phyloP scores from a whole-genome alignment of 2,113 vertebrate species.

The Candoia aspera region DNA sequence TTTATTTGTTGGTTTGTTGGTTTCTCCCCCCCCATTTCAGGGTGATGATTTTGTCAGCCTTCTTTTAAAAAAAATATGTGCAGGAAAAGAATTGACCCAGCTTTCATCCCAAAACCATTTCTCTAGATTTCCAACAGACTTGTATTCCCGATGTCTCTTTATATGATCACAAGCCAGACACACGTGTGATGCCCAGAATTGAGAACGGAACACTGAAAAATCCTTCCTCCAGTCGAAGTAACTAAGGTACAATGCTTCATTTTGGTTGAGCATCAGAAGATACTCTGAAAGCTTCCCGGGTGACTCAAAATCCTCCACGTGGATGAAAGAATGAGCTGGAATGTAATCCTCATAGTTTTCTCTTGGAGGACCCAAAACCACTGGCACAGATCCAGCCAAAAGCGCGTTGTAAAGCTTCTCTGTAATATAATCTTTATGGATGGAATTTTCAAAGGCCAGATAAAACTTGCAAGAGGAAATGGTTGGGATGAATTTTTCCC shows the following conservation, averaged over 20 bases:
- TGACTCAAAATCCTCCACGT: conserved; percentile 91
- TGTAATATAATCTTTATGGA: conserved; percentile 97
- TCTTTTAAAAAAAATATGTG: conserved; percentile 52
- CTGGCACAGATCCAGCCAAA: conserved; percentile 88
- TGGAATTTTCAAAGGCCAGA: conserved; percentile 95
- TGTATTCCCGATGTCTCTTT: conserved; percentile 91
- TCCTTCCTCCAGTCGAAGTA: conserved; percentile 95
- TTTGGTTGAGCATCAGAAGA: conserved; percentile 92
- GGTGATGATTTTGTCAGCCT: conserved; percentile 42
- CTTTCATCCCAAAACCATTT: conserved; percentile 95
- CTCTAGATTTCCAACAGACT: conserved; percentile 89
- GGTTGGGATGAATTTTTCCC: conserved; percentile 90
- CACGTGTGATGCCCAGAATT: conserved; percentile 94
- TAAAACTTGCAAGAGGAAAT: conserved; percentile 96
- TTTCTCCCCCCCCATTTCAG: conserved; percentile 48
- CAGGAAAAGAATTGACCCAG: conserved; percentile 9
- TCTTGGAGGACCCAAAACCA: conserved; percentile 90
- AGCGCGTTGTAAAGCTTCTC: conserved; percentile 96
- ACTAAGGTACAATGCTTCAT: conserved; percentile 89
- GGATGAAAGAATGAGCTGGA: conserved; percentile 92
- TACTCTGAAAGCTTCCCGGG: conserved; percentile 91
- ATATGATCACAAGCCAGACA: conserved; percentile 93
- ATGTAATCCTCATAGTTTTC: conserved; percentile 97
- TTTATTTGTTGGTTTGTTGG: not conserved
- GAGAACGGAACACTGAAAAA: conserved; percentile 90